Evolutionary conservation across 2,113 vertebrate genomes (phyloP), one percentile per base, ranked within the genome.

Genomic region (Megaceryle torquata): DNA sequence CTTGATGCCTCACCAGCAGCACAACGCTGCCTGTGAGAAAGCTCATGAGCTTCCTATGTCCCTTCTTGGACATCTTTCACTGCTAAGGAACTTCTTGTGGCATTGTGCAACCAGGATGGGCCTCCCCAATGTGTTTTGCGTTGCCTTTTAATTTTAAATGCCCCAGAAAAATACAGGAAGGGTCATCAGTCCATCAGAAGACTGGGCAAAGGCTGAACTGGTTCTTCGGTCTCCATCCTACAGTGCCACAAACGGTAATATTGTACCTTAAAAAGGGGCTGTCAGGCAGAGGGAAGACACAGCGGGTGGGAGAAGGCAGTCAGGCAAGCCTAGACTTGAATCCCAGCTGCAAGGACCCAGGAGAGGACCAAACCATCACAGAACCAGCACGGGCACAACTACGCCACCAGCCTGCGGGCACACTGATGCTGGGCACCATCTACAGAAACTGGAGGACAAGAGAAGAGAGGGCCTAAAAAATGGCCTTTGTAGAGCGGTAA

Each of bases 11-110:
- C 51, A 50, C 64, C 43, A n/a, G 33, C 13, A 18, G 41, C 41
- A 22, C 60, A 3, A 39, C 0, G 1, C 9, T 37, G 16, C 46
- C 60, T 25, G 28, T 24, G 3, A 61, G n/a, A 41, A 59, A 82
- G 50, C 1, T 0, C 21, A 4, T 0, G 7, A 68, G 18, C 2
- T 44, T 28, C 43, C 53, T 6, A 1, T 1, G 5, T 31, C 44
- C 26, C 64, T 69, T 63, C 51, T 41, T 21, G 51, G 50, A 0
- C 43, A 20, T 54, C 28, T 11, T 11, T 17, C 4, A 31, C 37
- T 5, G 10, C 48, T 41, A 28, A 19, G 25, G 20, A 39, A 37
- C 24, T 39, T 65, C 19, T 2, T 20, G 8, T 28, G 9, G 21
- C 1, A 0, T 3, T 15, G n/a, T 22, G 12, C 63, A 43, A 33